Evolutionary conservation across 2,888 invertebrate species (phyloP).

Genomic region (Pseudeuparius sepicola): DNA sequence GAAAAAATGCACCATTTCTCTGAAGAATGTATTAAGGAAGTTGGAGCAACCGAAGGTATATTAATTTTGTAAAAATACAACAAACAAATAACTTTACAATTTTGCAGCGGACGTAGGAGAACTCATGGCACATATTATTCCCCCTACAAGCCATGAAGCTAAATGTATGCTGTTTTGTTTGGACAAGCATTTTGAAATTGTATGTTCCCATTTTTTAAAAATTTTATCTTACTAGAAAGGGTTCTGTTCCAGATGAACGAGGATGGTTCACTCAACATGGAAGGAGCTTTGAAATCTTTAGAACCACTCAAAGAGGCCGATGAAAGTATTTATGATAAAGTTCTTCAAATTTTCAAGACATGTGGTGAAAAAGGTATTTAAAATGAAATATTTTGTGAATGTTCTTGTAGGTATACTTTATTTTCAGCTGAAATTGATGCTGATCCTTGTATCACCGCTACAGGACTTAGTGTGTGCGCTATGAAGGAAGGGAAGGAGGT

Average conservation of each 20-base stretch:
- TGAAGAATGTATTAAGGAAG: no score
- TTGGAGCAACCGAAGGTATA: no score
- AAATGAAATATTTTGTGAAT: background rate
- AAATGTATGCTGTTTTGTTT: conserved; percentile 2
- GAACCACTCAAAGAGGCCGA: background rate
- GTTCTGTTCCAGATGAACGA: conserved; percentile 1
- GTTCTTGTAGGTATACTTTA: background rate
- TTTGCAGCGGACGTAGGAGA: background rate
- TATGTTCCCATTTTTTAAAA: background rate
- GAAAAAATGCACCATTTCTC: no score
- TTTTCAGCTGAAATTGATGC: background rate
- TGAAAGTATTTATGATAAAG: conserved; percentile 1
- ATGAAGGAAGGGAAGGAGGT: no score
- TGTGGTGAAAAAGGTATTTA: background rate
- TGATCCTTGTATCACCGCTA: conserved; percentile 1
- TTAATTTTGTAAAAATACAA: no score
- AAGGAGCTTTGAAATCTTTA: background rate
- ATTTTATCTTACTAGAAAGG: background rate
- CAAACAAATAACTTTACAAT: no score
- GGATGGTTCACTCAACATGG: conserved; percentile 1
- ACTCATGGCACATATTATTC: background rate
- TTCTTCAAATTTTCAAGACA: background rate
- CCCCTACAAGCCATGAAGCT: background rate
- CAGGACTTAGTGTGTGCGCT: no score
- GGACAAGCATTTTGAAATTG: background rate